These are phyloP conservation scores for Gymnopithys bicolor DNA, from an alignment of 2,797 vertebrate species.

Conservation along the genomic window DNA sequence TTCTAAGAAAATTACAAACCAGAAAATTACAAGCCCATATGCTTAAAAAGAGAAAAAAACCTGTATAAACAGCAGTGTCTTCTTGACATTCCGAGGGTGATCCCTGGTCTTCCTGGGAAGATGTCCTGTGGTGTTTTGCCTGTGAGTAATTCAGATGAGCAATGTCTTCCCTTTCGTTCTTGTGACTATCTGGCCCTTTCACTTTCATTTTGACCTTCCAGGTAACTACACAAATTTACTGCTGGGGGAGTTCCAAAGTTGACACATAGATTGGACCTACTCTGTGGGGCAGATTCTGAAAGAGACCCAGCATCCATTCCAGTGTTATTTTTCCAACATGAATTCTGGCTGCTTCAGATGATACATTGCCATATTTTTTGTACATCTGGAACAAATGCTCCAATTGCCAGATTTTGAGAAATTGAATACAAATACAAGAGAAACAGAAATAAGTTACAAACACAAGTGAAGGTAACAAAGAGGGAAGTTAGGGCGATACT, in stretches of 20 bases:
- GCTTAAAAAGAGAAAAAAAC: background rate
- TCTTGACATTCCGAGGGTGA: background rate
- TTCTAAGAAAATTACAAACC: background rate
- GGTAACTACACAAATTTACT: background rate
- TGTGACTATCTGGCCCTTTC: background rate
- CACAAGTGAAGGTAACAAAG: background rate
- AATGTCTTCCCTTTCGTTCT: background rate
- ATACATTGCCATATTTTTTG: background rate
- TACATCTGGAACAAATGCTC: background rate
- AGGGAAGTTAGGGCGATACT: background rate
- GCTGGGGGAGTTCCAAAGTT: background rate
- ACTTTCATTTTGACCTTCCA: background rate
- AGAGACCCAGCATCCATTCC: background rate
- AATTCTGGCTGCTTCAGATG: background rate
- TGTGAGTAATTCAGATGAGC: background rate
- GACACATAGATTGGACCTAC: background rate
- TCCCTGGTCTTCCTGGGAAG: background rate
- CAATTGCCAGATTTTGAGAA: background rate
- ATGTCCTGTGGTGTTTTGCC: background rate
- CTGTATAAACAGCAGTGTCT: background rate
- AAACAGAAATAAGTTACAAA: background rate
- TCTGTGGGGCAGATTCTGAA: background rate
- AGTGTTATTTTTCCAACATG: background rate
- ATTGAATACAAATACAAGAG: background rate
- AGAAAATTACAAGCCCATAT: background rate